Percentiles rank a stretch among this genome's conserved stretches.
phyloP scores from a whole-genome alignment of 53 echinoderm and acorn worm genomes.

The Hippasteria phrygiana region DNA sequence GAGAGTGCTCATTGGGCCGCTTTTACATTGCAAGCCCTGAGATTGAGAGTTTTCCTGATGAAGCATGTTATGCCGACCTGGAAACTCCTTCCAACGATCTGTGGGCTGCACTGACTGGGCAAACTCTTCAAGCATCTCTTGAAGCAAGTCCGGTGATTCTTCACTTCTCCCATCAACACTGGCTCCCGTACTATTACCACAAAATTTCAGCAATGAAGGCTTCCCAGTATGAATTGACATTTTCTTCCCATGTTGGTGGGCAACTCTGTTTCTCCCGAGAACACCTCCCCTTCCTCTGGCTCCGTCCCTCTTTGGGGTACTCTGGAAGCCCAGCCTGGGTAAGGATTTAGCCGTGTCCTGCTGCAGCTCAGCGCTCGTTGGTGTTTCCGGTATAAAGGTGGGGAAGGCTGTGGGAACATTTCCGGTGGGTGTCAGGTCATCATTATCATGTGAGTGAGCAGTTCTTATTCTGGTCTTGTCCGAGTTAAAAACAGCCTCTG shows the following conservation, averaged over 20 bases:
- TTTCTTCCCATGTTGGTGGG: not conserved
- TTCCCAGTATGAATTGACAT: too few relatives aligned
- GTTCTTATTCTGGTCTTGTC: not conserved
- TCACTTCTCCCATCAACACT: not conserved
- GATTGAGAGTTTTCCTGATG: not conserved
- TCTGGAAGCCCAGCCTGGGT: not conserved
- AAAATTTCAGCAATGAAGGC: not conserved
- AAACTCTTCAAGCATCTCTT: constrained; percentile 50
- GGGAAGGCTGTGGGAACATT: not conserved
- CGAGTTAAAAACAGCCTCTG: constrained; percentile 48
- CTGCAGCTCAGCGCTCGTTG: constrained; percentile 27
- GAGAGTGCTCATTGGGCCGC: not conserved
- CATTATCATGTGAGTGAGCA: not conserved
- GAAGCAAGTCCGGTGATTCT: constrained; percentile 31
- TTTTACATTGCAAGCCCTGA: not conserved
- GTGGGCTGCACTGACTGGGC: not conserved
- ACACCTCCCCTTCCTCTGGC: not conserved
- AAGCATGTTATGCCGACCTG: not conserved
- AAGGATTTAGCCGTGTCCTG: not conserved
- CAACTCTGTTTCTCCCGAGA: not conserved
- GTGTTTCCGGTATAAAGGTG: constrained; percentile 68
- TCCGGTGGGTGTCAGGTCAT: constrained; percentile 2
- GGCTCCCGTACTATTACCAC: not conserved
- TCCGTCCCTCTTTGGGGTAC: constrained; percentile 14
- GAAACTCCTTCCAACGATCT: not conserved